Evolutionary conservation across 2,113 vertebrate species (phyloP), one percentile per base, ranked within the genome.

Genomic region (Marmota flaviventris): DNA sequence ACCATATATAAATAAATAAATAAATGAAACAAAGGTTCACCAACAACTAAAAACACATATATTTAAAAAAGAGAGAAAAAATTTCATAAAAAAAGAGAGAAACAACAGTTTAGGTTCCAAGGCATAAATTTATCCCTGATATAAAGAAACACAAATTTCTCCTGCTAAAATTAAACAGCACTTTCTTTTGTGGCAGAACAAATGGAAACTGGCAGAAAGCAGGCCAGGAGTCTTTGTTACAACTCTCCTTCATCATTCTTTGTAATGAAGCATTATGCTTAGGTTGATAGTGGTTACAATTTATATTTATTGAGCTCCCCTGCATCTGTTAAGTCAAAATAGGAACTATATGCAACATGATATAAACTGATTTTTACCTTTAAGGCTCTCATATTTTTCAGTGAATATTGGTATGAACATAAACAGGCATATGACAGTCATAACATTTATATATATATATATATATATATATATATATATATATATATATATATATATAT

Each of bases 341-440:
- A 89, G 29, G 22, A 90, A 51, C 48, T 67, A 82, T 32, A 75
- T 32, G 45, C 7, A 89, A 32, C 16, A 73, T 37, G 67, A 85
- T 73, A 86, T 90, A 75, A 84, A 29, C 37, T 88, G 29, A 91
- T 85, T 96, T 94, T 56, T 82, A 22, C 11, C 20, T 7, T 70
- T 75, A 88, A 92, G n/a, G 13, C 90, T 51, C 45, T 94, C 91
- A 70, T 8, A 81, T 56, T 88, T 94, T 78, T 81, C 11, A 92
- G 73, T 14, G 87, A 83, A 81, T 75, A 65, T 20, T 63, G 61
- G 76, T 63, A 16, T 73, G n/a, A 73, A 4, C 7, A 72, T n/a
- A 58, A 16, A 65, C 0, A 67, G 25, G 34, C 25, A 69, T 63
- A 10, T 48, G 12, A 27, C 70, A 29, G 91, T 85, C 56, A 65